Evolutionary conservation across 2,113 vertebrate species (phyloP).

Genomic region (Cinclus mexicanus): DNA sequence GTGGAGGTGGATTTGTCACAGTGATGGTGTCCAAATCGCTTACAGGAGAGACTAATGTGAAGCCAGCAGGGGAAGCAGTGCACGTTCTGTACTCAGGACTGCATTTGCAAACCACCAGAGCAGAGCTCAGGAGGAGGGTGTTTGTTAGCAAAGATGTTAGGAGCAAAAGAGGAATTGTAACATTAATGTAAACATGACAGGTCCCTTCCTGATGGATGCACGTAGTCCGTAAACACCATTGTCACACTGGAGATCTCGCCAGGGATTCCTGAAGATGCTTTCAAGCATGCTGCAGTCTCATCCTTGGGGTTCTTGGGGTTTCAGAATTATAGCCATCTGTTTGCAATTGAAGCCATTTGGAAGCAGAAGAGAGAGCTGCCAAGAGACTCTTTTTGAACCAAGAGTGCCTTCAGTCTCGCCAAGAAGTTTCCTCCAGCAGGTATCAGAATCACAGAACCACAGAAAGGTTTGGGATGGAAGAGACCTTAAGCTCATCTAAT

Average conservation of each 20-base stretch:
- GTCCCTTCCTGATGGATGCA: conserved; percentile 19
- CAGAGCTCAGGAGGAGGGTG: neutral
- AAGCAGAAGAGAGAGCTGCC: conserved; percentile 33
- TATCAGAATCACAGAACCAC: neutral
- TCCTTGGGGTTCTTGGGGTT: conserved; percentile 67
- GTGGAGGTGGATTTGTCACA: conserved; percentile 43
- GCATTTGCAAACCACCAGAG: neutral
- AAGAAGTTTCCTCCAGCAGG: neutral
- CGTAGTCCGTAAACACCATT: conserved; percentile 48
- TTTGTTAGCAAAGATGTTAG: conserved; percentile 54
- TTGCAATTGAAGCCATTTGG: conserved; percentile 73
- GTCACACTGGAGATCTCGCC: conserved; percentile 52
- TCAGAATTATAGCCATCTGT: conserved; percentile 80
- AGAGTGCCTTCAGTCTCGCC: neutral
- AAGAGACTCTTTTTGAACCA: neutral
- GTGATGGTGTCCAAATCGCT: neutral
- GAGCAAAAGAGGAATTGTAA: neutral
- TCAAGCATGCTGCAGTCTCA: conserved; percentile 68
- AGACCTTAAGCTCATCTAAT: neutral
- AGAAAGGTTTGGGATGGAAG: neutral
- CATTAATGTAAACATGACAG: neutral
- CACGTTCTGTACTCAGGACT: neutral
- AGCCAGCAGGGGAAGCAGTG: conserved; percentile 17
- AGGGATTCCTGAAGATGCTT: conserved; percentile 68
- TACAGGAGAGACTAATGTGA: neutral